Evolutionary conservation across 2,888 invertebrate species (phyloP), one percentile per base, ranked within the genome.

Genomic region (Chaetogeoica ovagalla): DNA sequence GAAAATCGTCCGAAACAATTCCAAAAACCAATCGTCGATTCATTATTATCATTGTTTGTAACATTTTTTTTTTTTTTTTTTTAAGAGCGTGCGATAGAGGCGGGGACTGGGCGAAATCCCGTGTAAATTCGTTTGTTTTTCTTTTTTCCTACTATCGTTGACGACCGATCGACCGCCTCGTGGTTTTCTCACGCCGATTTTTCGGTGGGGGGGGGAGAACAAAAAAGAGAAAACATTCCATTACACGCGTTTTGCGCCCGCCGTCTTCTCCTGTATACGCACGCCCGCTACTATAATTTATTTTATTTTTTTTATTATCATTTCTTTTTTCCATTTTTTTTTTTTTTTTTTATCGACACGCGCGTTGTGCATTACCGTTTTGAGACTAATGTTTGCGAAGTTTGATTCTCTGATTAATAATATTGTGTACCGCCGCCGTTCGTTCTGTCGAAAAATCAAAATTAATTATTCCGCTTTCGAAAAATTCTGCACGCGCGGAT

Each of bases 261-360:
- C 15, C 48, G 48, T 48, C 48, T 9, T 39, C 4, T 8, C 4
- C 13, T 1, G 15, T 48, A 13, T 48, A 48, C 48, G 48, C n/a
- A 30, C 30, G 4, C 30, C 30, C 30, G 30, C 55, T 19, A 55
- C 75, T 76, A 76, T 76, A 68, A 76, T 76, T 76, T 76, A 75
- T 75, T 75, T 39, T 43, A 43, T 75, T 75, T 66, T 74, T 74
- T 55, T 63, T 65, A 57, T 74, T 65, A 57, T 74, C 39, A 57
- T 73, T n/a, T n/a, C n/a, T n/a, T n/a, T n/a, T n/a, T n/a, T n/a
- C n/a, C 30, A 62, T 11, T 72, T 52, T 37, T 52, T 63, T 52
- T 60, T 76, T 69, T 43, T 75, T 21, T 75, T 77, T 77, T 70
- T 39, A 70, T 59, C 39, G 19, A 65, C 23, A 37, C 59, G 7